Evolutionary conservation across 2,888 invertebrate genomes (phyloP), one percentile per base, ranked within the genome.

Genomic region (Tinea semifulvella): DNA sequence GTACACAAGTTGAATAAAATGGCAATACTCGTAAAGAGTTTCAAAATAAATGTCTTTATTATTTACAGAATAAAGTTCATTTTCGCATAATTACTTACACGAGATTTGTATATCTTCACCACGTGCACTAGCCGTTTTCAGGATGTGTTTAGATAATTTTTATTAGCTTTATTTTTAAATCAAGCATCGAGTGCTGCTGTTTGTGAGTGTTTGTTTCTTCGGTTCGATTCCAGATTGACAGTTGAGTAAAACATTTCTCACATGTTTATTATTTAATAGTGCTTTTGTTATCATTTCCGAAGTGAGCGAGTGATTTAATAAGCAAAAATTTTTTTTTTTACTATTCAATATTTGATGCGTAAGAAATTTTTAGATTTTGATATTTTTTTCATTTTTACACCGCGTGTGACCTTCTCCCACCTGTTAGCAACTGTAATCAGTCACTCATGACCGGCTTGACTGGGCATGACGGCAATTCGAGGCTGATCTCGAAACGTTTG

Each of bases 141-240:
- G 31, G 31, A 13, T 2, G 13, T 31, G 31, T 31, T 31, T 31
- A 31, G 11, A 31, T 31, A 31, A 13, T 4, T 31, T 31, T 31
- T 31, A 31, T 31, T 31, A 31, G 3, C 31, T 31, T 31, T 31
- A 31, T 31, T 31, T 31, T 31, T 31, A 31, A 31, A 14, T 31
- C 31, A 2, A 31, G 26, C 26, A 6, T 10, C 26, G 26, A 26
- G 26, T 26, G 31, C 31, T 31, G 6, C 31, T 31, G 13, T n/a
- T 2, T 2, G 2, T 13, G n/a, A n/a, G 14, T 31, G 31, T 31
- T 31, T 31, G 31, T 31, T 31, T n/a, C 31, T 31, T 14, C n/a
- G 13, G 11, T 31, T 11, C 13, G 31, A 31, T 6, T 31, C 14
- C 13, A 13, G 31, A 31, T 31, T 31, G 31, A 31, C 31, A 31